Evolutionary conservation across 2,888 invertebrate species (phyloP), one percentile per base, ranked within the genome.

Genomic region (Amphimallon solstitiale): DNA sequence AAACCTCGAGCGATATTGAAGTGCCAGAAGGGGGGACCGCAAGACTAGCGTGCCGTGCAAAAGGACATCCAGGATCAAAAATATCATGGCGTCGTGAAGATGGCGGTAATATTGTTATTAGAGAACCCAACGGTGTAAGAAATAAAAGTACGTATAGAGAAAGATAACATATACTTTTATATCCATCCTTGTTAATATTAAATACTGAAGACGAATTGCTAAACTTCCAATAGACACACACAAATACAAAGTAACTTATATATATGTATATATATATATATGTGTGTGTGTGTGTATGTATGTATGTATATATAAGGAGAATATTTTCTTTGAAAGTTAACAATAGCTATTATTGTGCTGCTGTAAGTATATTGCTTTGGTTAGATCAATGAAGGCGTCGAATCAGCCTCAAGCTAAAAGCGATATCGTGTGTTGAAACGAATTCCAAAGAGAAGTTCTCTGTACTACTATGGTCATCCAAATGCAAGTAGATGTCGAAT

Each of bases 1-100:
- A 93, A 78, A 94, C 94, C 21, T 94, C 94, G n/a, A 91, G 94
- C 0, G 95, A 96, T 80, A 86, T 94, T 10, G 92, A 92, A 87
- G 92, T 94, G 29, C 90, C 91, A 21, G 95, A 95, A 85, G 94
- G 94, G 61, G 92, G 92, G 37, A 87, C 86, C 0, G 89, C 88
- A 9, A 86, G 85, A 72, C 82, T 90, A 64, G 86, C 87, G 40
- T 91, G 91, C 78, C 87, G 88, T 65, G 95, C 95, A 1, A 87
- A 87, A 64, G 95, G 95, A 9, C 89, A 91, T 78, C 95, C 95
- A 0, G 84, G 87, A 69, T 95, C 95, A 1, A 87, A 89, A 71
- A 88, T 95, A 52, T 88, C 88, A 75, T 95, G 95, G 95, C 87
- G 92, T 43, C 84, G 94, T 60, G 95, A 95, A 83, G 93, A 95